Evolutionary conservation across 2,113 vertebrate species (phyloP), one percentile per base, ranked within the genome.

Genomic region (Gavialis gangeticus): DNA sequence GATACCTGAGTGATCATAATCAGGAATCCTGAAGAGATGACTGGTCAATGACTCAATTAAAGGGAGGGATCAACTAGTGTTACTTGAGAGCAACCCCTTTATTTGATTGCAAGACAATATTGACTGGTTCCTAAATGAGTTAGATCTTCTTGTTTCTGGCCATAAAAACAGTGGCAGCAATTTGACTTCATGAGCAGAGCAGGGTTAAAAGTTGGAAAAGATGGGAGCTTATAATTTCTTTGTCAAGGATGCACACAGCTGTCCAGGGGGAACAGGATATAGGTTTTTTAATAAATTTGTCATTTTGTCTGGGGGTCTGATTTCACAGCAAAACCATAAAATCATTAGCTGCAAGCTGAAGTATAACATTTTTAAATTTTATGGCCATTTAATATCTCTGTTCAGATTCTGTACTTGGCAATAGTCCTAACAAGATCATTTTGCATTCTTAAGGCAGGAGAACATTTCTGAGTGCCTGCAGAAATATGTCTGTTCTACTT

Each of bases 21-120:
- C 3, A 64, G n/a, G 22, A 84, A 28, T 60, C 2, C 60, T 79
- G 21, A 67, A 75, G 67, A 21, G 88, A 8, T 25, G 92, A 21
- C 18, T 75, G 4, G 71, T 87, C 30, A 37, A 9, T 73, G 71
- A 89, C 13, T 28, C 12, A 37, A 84, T 86, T 17, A 4, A n/a
- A 12, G 60, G 69, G 62, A 81, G 8, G 22, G 16, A 28, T 0
- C 1, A 34, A 24, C 71, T 81, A 79, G 59, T 37, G 37, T 62
- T 69, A 79, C 63, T 34, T 82, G 15, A 14, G 3, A 79, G 10
- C 55, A 93, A 21, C 90, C 75, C 24, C 56, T 75, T 84, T 84
- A 54, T 69, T 88, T 94, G 27, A 82, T 95, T 93, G 89, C 77
- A 94, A 82, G 82, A 21, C 59, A 91, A 78, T 30, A 82, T 79